A percentile compares a stretch with the other conserved stretches of the same genome.
Conservation (phyloP, 2,888 invertebrate genomes). For the Drosophila affinis region DNA sequence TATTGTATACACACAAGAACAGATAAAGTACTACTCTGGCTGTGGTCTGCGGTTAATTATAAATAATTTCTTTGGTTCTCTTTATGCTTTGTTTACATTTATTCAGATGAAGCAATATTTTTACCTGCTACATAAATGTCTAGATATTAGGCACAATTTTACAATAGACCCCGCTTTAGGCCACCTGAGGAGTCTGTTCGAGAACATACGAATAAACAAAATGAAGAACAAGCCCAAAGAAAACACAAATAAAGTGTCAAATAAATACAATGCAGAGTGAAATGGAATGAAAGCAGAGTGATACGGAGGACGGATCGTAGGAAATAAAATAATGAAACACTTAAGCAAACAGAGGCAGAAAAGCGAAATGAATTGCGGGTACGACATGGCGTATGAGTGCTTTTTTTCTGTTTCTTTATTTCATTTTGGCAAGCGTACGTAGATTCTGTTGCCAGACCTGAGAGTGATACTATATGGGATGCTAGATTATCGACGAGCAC, state of each 20-base stretch:
- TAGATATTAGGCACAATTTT: neutral
- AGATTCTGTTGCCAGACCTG: constrained; percentile 24
- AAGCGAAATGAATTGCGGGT: constrained; percentile 46
- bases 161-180: constrained; percentile 4
- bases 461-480: constrained; percentile 3
- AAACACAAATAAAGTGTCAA: constrained; percentile 53
- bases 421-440: constrained; percentile 37
- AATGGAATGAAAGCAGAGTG: constrained; percentile 34
- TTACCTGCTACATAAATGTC: neutral
- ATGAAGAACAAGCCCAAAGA: constrained; percentile 19
- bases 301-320: neutral
- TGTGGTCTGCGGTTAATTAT: neutral
- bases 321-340: constrained; percentile 52
- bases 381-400: constrained; percentile 58
- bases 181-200: constrained; percentile 35
- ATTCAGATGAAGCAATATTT: constrained; percentile 5
- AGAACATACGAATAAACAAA: constrained; percentile 29
- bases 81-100: neutral
- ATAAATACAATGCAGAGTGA: constrained; percentile 32
- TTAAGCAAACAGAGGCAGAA: constrained; percentile 63
- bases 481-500: constrained; percentile 9
- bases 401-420: constrained; percentile 29
- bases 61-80: neutral
- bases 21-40: neutral
- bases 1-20: neutral